Evolutionary conservation across 2,888 invertebrate species (phyloP), one percentile per base, ranked within the genome.

Genomic region (Pseudoips prasinana): DNA sequence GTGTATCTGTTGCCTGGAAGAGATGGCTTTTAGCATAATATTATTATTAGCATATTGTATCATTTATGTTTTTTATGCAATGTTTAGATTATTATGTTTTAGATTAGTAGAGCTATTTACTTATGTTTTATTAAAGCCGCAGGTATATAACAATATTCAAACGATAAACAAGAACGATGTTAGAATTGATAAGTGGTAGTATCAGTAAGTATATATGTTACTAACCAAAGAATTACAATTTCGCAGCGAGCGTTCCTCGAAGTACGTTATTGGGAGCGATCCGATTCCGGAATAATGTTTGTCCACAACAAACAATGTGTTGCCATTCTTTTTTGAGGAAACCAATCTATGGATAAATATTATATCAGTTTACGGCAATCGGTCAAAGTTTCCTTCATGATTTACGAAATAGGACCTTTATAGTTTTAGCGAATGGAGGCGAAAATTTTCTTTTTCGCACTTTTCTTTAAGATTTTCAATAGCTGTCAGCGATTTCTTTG

Each of bases 261-360:
- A 14, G 5, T 14, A 3, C 14, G n/a, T n/a, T 58, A 61, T 58
- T 58, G 53, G 45, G 55, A 49, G 36, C 45, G 52, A 57, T 56
- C 61, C 50, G 52, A 57, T 58, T 58, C 54, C 51, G 43, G 53
- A 53, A 53, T 56, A 55, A 64, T 63, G 58, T 64, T 68, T 63
- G 58, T 46, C 43, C 43, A 39, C 36, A 33, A 46, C 65, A 68
- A 68, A 68, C 65, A 68, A 58, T 48, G 58, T 56, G 59, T 46
- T 46, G 58, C 46, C 54, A 53, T 58, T 57, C 46, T 49, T 58
- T 65, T 58, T 67, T 60, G 39, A 61, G 41, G 55, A 58, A 66
- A 64, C 47, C 66, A 63, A 68, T 68, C 58, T 66, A 44, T 46
- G 57, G 61, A 64, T 65, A 67, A 66, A 67, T 65, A 65, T 67